Base-by-base conservation (phyloP, 2,888 invertebrate species). In the Callyntrura guangdongensis region DNA sequence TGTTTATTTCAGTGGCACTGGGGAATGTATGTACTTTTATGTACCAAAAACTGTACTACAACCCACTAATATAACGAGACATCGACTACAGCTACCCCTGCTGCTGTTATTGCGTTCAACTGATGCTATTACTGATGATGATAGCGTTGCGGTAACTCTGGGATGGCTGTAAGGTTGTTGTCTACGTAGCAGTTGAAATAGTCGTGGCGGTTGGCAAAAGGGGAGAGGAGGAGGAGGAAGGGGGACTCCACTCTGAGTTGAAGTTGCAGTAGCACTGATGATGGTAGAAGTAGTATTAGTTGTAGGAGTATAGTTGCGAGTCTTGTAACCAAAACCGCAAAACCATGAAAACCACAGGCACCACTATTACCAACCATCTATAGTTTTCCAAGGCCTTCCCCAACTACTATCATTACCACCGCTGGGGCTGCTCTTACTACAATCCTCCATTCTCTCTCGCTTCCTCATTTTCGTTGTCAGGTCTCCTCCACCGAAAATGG, bases 281-380 rank as follows among this genome's bases (percentile, higher is more conserved):
- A 53, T 2, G 36, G 36, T 72, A 47, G 17, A n/a, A 47, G 82
- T 25, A 53, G 67, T 67, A 79, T 67, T 5, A 49, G 81, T 69
- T 47, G 47, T 11, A 47, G n/a, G n/a, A n/a, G n/a, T n/a, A n/a
- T n/a, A 61, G 72, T 86, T 79, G 90, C 74, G 81, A 90, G 90
- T 90, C 90, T 90, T 85, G 85, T 86, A 85, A 90, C 90, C 90
- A 81, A 90, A 90, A 85, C 90, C 81, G 25, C 84, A 90, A 89
- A 79, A 14, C 90, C 90, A 86, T 81, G 20, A 85, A 90, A 90
- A 90, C 90, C 90, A 90, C 90, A 72, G 59, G 86, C 64, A 90
- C 90, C 90, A 90, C 90, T 90, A 90, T 90, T 90, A 90, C 90
- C 90, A 79, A 85, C 90, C 90, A 86, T 90, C 85, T 72, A 36